A percentile compares a stretch with the other conserved stretches of the same genome.
phyloP scores from a whole-genome alignment of 2,888 invertebrate genomes.

The Cistogaster globosa region DNA sequence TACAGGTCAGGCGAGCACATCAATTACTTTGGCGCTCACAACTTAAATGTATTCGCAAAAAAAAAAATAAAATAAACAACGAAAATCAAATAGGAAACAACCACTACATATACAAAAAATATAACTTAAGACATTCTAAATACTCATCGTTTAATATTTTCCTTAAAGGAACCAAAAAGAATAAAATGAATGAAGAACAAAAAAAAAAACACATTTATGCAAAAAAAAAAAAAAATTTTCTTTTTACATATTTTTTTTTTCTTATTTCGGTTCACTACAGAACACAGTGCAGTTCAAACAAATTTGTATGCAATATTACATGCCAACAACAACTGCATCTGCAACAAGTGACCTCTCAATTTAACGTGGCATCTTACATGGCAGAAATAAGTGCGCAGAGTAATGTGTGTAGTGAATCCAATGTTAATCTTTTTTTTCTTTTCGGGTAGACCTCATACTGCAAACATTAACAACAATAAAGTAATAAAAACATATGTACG shows the following conservation, averaged over 20 bases:
- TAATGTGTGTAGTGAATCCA: slow-evolving; percentile 10
- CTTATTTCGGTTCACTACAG: slow-evolving; percentile 12
- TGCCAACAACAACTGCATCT: slow-evolving; percentile 50
- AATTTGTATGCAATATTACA: slow-evolving; percentile 68
- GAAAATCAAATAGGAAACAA: slow-evolving; percentile 3
- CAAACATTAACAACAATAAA: slow-evolving; percentile 66
- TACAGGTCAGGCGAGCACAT: slow-evolving; percentile 82
- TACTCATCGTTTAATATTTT: slow-evolving; percentile 36
- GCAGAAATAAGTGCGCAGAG: slow-evolving; percentile 24
- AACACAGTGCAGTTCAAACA: slow-evolving; percentile 58
- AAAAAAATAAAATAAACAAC: background rate
- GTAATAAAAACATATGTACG: slow-evolving; percentile 59
- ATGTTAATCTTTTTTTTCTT: slow-evolving; percentile 4
- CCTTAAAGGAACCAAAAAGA: background rate
- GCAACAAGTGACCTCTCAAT: slow-evolving; percentile 80
- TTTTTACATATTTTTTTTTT: slow-evolving; percentile 17
- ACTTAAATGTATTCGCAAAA: slow-evolving; percentile 30
- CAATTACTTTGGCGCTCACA: slow-evolving; percentile 82
- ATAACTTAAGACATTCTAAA: slow-evolving; percentile 49
- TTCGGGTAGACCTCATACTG: slow-evolving; percentile 49
- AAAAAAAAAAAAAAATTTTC: slow-evolving; percentile 33
- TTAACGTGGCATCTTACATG: slow-evolving; percentile 75
- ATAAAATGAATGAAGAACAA: slow-evolving; percentile 11
- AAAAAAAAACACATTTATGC: slow-evolving; percentile 18
- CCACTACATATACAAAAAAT: slow-evolving; percentile 9